A percentile compares a stretch with the other conserved stretches of the same genome.
These are phyloP conservation scores for Mya arenaria DNA, from an alignment of 1,140 invertebrate species.

Conservation along the genomic window DNA sequence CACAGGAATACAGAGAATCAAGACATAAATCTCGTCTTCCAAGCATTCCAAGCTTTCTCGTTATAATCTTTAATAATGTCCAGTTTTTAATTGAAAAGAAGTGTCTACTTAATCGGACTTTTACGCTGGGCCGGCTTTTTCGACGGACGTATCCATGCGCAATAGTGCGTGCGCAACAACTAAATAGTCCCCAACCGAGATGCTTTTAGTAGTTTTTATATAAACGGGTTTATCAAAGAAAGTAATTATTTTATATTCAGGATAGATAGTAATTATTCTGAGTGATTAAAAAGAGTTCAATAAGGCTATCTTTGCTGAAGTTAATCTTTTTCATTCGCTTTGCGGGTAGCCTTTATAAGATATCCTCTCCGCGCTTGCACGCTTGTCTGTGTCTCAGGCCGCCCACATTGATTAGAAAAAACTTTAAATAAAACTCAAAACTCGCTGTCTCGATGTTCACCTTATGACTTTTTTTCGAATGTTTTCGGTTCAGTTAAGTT, in stretches of 20 bases:
- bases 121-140: constrained; percentile 21
- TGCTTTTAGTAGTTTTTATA: constrained; percentile 16
- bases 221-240: constrained; percentile 26
- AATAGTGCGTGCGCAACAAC: background rate
- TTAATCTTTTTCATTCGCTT: background rate
- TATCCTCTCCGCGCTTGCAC: background rate
- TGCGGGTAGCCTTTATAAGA: background rate
- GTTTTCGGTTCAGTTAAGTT: too few relatives aligned
- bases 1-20: too few relatives aligned
- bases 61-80: too few relatives aligned
- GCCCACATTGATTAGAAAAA: background rate
- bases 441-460: too few relatives aligned
- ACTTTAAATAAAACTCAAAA: constrained; percentile 30
- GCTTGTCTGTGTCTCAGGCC: background rate
- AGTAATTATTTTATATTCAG: constrained; percentile 42
- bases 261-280: constrained; percentile 51
- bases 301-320: too few relatives aligned
- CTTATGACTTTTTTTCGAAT: too few relatives aligned
- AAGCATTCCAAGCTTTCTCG: too few relatives aligned
- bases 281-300: too few relatives aligned
- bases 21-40: too few relatives aligned
- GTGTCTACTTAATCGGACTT: constrained; percentile 25
- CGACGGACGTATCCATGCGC: constrained; percentile 36
- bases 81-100: constrained; percentile 41
- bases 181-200: background rate